Evolutionary conservation across 1,140 invertebrate genomes (phyloP).

Genomic region (Linepithema humile): DNA sequence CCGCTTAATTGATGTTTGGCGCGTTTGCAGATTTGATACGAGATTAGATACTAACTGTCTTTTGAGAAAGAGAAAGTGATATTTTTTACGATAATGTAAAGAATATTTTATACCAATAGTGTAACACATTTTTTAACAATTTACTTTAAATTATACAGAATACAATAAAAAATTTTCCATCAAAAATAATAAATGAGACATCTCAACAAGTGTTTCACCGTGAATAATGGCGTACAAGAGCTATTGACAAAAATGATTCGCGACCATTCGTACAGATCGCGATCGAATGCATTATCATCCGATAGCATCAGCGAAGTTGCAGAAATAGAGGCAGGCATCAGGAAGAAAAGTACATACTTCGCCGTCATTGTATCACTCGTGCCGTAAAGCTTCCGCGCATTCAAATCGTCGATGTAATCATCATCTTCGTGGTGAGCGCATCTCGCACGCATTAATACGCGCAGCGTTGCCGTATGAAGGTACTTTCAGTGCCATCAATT

Average conservation of each 20-base stretch:
- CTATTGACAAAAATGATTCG: slow-evolving; percentile 19
- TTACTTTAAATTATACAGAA: too few species aligned
- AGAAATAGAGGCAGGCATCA: slow-evolving; percentile 37
- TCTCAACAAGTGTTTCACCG: too few species aligned
- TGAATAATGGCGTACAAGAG: too few species aligned
- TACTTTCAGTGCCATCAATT: neutral
- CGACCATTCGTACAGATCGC: neutral
- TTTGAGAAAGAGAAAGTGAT: too few species aligned
- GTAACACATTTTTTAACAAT: too few species aligned
- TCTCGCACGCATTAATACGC: neutral
- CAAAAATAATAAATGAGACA: too few species aligned
- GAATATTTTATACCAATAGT: too few species aligned
- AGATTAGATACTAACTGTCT: neutral
- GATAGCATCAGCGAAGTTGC: neutral
- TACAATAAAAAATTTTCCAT: too few species aligned
- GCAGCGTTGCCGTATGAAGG: neutral
- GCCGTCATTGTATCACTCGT: slow-evolving; percentile 59
- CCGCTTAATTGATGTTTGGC: neutral
- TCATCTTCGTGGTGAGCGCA: neutral
- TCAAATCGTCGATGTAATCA: slow-evolving; percentile 61
- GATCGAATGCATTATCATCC: neutral
- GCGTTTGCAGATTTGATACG: neutral
- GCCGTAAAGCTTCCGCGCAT: slow-evolving; percentile 55
- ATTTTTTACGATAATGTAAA: too few species aligned
- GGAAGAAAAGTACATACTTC: slow-evolving; percentile 64